phyloP scores from a whole-genome alignment of 2,888 invertebrate genomes.

The Pecten maximus region DNA sequence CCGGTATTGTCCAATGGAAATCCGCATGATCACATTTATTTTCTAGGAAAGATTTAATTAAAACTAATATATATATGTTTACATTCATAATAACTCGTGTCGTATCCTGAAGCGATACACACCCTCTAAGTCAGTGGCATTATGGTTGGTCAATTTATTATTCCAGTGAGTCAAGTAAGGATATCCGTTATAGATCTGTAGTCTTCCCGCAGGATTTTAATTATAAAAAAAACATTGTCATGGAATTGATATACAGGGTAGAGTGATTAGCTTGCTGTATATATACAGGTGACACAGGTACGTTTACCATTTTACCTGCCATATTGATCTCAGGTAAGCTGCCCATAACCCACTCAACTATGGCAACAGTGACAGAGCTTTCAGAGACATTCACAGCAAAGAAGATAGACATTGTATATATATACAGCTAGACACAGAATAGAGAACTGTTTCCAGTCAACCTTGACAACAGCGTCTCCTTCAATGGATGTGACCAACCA shows the following conservation, averaged over 20 bases:
- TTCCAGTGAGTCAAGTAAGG: not conserved
- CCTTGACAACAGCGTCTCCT: not conserved
- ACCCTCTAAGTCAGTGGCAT: not conserved
- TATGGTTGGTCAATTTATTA: too few species aligned
- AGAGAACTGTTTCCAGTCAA: not conserved
- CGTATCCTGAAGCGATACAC: not conserved
- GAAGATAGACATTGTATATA: not conserved
- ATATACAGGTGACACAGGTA: not conserved
- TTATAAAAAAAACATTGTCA: not conserved
- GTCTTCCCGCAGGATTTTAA: not conserved
- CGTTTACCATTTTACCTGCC: conserved; percentile 16
- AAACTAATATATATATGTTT: not conserved
- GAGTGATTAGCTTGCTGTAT: not conserved
- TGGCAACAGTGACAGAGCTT: not conserved
- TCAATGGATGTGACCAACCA: not conserved
- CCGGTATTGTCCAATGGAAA: not conserved
- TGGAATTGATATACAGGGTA: not conserved
- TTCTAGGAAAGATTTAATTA: not conserved
- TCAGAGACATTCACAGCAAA: not conserved
- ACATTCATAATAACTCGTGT: not conserved
- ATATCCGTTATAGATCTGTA: too few species aligned
- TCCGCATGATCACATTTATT: not conserved
- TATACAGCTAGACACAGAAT: not conserved
- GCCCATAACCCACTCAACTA: not conserved
- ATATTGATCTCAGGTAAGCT: conserved; percentile 16